A percentile compares a stretch with the other conserved stretches of the same genome.
phyloP scores from a whole-genome alignment of 2,888 invertebrate genomes.

The Ramazzottius varieornatus region DNA sequence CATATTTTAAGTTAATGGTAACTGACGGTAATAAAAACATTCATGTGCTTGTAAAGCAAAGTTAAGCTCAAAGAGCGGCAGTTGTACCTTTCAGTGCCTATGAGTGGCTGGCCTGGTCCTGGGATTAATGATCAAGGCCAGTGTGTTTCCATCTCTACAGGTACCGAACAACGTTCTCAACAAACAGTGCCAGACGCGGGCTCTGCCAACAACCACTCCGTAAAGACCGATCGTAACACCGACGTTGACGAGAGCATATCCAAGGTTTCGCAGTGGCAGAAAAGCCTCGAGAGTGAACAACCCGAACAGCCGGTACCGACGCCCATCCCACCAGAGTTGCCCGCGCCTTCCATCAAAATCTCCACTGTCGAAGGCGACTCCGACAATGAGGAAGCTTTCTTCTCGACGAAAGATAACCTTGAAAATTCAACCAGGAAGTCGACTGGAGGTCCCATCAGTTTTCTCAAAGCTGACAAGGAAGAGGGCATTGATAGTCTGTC shows the following conservation, averaged over 20 bases:
- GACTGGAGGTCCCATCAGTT: not conserved
- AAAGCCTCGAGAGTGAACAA: not conserved
- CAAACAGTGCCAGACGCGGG: no score
- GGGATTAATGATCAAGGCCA: no score
- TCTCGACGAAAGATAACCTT: not conserved
- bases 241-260: not conserved
- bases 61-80: no score
- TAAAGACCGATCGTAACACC: no score
- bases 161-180: no score
- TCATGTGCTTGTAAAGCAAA: no score
- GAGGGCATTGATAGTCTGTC: not conserved
- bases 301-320: not conserved
- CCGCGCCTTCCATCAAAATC: not conserved
- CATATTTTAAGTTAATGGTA: no score
- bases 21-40: no score
- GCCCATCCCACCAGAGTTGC: not conserved
- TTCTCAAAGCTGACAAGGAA: not conserved
- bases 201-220: no score
- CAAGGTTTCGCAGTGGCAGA: not conserved
- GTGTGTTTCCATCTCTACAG: no score
- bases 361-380: not conserved
- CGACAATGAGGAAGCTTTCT: not conserved
- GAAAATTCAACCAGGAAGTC: not conserved
- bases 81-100: no score
- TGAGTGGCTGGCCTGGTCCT: no score